phyloP scores from a whole-genome alignment of 2,113 vertebrate genomes.

The Cebidichthys violaceus region DNA sequence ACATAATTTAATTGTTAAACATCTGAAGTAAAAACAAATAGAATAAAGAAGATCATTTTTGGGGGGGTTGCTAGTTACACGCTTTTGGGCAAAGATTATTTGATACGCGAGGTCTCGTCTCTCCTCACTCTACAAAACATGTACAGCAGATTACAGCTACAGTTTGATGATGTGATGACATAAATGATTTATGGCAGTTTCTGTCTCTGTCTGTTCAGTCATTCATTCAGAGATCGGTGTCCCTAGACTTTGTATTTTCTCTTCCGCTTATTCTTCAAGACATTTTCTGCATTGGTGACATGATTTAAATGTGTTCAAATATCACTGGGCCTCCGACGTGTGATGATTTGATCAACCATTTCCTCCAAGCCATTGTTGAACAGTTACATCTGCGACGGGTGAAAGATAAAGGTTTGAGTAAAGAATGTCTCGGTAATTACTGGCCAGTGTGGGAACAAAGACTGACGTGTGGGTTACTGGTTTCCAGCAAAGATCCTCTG shows the following conservation, averaged over 20 bases:
- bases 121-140: conserved; percentile 77
- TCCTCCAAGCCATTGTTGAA: conserved; percentile 44
- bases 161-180: conserved; percentile 76
- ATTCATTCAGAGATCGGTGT: conserved; percentile 54
- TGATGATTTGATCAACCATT: conserved; percentile 40
- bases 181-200: conserved; percentile 77
- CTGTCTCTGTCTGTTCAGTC: conserved; percentile 67
- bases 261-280: conserved; percentile 53
- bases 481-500: conserved; percentile 71
- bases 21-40: conserved; percentile 85
- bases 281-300: conserved; percentile 54
- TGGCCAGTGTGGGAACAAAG: conserved; percentile 73
- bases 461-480: conserved; percentile 71
- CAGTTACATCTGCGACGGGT: conserved; percentile 60
- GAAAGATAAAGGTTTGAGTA: conserved; percentile 59
- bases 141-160: conserved; percentile 84
- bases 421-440: conserved; percentile 69
- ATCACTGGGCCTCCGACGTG: conserved; percentile 44
- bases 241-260: conserved; percentile 56
- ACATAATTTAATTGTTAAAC: conserved; percentile 86
- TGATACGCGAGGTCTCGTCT: conserved; percentile 58
- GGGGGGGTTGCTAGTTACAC: conserved; percentile 75
- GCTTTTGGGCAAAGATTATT: conserved; percentile 70
- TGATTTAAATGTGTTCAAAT: conserved; percentile 62
- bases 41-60: conserved; percentile 68